Conservation (phyloP, 2,888 invertebrate genomes). For the Leucania comma region DNA sequence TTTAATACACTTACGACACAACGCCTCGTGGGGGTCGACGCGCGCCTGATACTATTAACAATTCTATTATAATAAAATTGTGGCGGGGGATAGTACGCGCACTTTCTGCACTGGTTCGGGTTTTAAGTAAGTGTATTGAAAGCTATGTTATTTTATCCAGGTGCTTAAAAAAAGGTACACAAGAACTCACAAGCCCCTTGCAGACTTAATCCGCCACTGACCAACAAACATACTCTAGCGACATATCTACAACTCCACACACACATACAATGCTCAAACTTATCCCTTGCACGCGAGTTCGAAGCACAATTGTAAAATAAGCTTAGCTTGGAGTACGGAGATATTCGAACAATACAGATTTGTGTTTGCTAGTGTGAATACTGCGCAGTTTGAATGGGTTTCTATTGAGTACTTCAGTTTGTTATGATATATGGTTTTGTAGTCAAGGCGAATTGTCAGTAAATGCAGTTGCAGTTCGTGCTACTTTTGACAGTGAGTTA, state of each 20-base stretch:
- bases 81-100: too few species aligned
- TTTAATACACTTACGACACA: too few species aligned
- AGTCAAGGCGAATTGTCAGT: background rate
- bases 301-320: constrained; percentile 12
- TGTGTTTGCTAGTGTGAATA: constrained; percentile 4
- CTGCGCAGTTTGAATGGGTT: constrained; percentile 25
- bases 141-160: too few species aligned
- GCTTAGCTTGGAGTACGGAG: constrained; percentile 23
- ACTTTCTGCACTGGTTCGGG: too few species aligned
- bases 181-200: too few species aligned
- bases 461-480: background rate
- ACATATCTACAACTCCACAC: background rate
- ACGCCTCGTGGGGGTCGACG: too few species aligned
- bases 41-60: too few species aligned
- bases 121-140: too few species aligned
- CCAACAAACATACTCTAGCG: background rate
- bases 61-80: too few species aligned
- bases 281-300: background rate
- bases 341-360: constrained; percentile 29
- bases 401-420: background rate
- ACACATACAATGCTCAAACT: background rate
- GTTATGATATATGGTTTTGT: background rate
- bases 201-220: too few species aligned
- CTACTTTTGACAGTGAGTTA: background rate
- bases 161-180: too few species aligned